Base-by-base conservation (phyloP, 2,888 invertebrate species). In the Parapristionchus giblindavisi region DNA sequence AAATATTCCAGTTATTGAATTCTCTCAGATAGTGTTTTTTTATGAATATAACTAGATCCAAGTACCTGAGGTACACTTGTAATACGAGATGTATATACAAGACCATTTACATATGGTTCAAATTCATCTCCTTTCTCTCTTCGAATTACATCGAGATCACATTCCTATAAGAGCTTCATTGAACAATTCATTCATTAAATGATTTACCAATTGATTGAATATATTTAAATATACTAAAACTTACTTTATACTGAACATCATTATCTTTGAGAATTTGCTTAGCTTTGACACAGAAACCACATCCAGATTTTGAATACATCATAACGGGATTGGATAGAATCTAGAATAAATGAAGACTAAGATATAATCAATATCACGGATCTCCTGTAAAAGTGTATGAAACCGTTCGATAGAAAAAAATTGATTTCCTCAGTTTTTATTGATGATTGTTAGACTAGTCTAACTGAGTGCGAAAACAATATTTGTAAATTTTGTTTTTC, bases 41-140 rank as follows among this genome's bases (percentile, higher is more conserved):
- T 14, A 48, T 48, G 21, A 21, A 48, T 48, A 48, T 48, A 11
- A 21, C 8, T 8, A 56, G 14, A 17, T n/a, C n/a, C n/a, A 32
- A 17, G 0, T 14, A 83, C 83, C 79, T 83, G 83, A 11, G 83
- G 83, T 6, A 83, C 81, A 72, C 77, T 77, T 2, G 83, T 83
- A 58, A 80, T 79, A 29, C 77, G 32, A 2, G 83, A 81, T 1
- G 78, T 83, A 61, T 80, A 83, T 8, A 83, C 83, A 21, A 83
- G 78, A 70, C 83, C 79, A 54, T 80, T 79, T 24, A 79, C 78
- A 54, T 78, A 76, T 21, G 77, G 79, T 48, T 77, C 66, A 52
- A 79, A 83, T n/a, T 81, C 82, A 2, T 81, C 76, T 24, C 85
- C 82, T 32, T 79, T 75, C 66, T 77, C 71, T 8, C 60, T 63